These are phyloP conservation scores for Drosophila repleta DNA, from an alignment of 1,140 invertebrate genomes.

Conservation along the genomic window DNA sequence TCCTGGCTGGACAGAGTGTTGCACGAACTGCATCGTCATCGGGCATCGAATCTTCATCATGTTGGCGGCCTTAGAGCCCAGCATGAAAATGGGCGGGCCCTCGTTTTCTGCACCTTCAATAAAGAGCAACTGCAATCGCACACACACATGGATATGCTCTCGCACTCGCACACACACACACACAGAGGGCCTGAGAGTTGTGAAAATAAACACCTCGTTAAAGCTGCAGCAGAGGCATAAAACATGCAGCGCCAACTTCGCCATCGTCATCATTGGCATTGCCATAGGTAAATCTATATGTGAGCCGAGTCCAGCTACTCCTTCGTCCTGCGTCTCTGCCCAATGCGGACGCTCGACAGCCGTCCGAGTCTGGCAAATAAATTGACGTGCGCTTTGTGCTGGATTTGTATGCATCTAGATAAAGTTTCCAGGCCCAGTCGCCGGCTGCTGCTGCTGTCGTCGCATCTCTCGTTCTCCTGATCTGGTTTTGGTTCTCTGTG, in stretches of 20 bases:
- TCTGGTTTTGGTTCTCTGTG: conserved; percentile 31
- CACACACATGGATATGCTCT: conserved; percentile 17
- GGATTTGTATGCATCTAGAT: conserved; percentile 82
- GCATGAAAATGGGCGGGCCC: conserved; percentile 76
- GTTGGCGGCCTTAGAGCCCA: conserved; percentile 59
- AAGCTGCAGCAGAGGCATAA: conserved; percentile 80
- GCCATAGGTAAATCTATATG: conserved; percentile 67
- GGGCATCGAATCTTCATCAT: conserved; percentile 71
- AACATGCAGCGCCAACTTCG: conserved; percentile 76
- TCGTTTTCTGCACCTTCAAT: conserved; percentile 78
- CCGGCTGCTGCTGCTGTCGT: conserved; percentile 16
- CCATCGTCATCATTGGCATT: conserved; percentile 53
- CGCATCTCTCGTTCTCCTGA: conserved; percentile 34
- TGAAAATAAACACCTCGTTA: conserved; percentile 84
- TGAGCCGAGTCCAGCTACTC: neutral
- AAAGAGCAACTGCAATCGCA: conserved; percentile 51
- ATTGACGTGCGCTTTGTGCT: conserved; percentile 80
- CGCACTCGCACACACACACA: conserved; percentile 2
- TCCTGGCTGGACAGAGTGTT: conserved; percentile 4
- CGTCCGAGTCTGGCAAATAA: conserved; percentile 69
- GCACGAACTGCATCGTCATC: conserved; percentile 65
- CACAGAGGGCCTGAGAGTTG: conserved; percentile 67
- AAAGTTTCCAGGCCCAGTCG: conserved; percentile 55
- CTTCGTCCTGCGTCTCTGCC: neutral
- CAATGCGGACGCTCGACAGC: conserved; percentile 4